Evolutionary conservation across 92 coral and sea anemone genomes (phyloP), one percentile per base, ranked within the genome.

Genomic region (Phenganax stokvisi): DNA sequence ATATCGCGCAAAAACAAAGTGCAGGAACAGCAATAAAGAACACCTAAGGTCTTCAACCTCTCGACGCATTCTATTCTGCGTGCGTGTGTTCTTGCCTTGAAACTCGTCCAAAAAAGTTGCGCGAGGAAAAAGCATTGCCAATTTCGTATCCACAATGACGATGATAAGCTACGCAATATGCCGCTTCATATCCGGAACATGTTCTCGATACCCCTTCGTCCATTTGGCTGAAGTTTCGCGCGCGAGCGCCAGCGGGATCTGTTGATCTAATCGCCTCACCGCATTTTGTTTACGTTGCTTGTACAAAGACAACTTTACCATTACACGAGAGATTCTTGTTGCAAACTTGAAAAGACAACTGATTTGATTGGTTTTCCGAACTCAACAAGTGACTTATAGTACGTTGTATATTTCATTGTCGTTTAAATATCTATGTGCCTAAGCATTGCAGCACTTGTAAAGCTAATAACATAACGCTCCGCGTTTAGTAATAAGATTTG

Each of bases 111-210:
- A 68, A 53, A 68, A 68, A 68, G 31, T 30, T 9, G 37, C 37
- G 47, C 47, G 27, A 64, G 47, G 13, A 30, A 17, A 15, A 17
- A 13, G 54, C 73, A 8, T 9, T 10, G 73, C 73, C 73, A 68
- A 68, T 12, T 51, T 68, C 16, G 54, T 10, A 29, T 9, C n/a
- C 65, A 13, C 65, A 59, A 59, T 64, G 54, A 28, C 57, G 69
- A 30, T 57, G 29, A 76, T 57, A 76, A 76, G 11, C 56, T 27
- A 12, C 20, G 27, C 69, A 30, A 31, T 74, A 13, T 64, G 56
- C 69, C 81, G 81, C 64, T 59, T 60, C 20, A 76, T 76, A 30
- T 76, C 81, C 81, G 81, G 81, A 31, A 76, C 12, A 17, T 30
- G 56, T 31, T 76, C 44, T 16, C 77, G 73, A 68, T 68, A 68